Conservation (phyloP, 2,888 invertebrate genomes). For the Leptothorax acervorum region DNA sequence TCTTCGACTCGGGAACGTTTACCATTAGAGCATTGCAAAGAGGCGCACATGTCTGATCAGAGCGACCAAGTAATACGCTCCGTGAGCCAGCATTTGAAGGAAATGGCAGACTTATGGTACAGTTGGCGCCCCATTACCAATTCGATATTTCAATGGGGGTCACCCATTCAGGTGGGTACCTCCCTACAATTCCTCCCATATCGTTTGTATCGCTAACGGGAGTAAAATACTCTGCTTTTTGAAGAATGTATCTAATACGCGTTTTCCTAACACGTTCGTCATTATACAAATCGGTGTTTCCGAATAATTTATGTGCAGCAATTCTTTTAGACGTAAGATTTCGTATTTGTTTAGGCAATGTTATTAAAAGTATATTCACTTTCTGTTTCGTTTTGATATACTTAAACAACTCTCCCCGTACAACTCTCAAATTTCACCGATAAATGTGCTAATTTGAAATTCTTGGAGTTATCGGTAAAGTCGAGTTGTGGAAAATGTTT, state of each 20-base stretch:
- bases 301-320: neutral
- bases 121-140: slow-evolving; percentile 63
- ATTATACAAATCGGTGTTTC: neutral
- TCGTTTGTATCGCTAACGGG: slow-evolving; percentile 70
- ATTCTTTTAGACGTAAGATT: slow-evolving; percentile 13
- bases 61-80: slow-evolving; percentile 64
- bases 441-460: neutral
- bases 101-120: slow-evolving; percentile 73
- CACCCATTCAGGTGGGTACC: slow-evolving; percentile 84
- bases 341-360: neutral
- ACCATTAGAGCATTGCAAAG: slow-evolving; percentile 67
- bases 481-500: neutral
- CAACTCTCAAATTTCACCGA: neutral
- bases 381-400: slow-evolving; percentile 30
- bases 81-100: slow-evolving; percentile 73
- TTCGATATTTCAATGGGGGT: slow-evolving; percentile 78
- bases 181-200: slow-evolving; percentile 76
- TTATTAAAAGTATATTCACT: slow-evolving; percentile 11
- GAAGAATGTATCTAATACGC: neutral
- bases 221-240: slow-evolving; percentile 14
- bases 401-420: neutral
- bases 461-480: slow-evolving; percentile 5
- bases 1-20: slow-evolving; percentile 59
- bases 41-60: slow-evolving; percentile 58
- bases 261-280: neutral